These are phyloP conservation scores for Dascyllus trimaculatus DNA, from an alignment of 2,113 vertebrate genomes.

Conservation along the genomic window DNA sequence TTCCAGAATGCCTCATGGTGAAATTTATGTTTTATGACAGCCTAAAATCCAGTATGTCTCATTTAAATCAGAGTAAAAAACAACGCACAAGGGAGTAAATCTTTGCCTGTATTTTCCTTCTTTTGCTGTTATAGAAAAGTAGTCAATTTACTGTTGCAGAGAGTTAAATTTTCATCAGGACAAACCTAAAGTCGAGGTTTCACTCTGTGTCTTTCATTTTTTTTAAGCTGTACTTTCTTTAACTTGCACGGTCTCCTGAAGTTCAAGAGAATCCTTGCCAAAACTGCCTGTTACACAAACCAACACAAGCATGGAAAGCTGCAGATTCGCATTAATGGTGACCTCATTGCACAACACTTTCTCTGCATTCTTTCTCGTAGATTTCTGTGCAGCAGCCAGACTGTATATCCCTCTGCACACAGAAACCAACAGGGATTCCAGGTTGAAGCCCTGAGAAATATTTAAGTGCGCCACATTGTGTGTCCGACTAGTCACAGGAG, in stretches of 20 bases:
- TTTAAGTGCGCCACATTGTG: conserved; percentile 4
- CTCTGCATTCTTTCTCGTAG: neutral
- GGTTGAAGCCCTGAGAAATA: conserved; percentile 18
- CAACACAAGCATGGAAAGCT: too few species aligned
- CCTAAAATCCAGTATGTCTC: neutral
- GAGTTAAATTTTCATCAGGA: too few species aligned
- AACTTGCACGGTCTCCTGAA: neutral
- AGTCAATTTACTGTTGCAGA: too few species aligned
- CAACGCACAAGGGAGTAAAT: neutral
- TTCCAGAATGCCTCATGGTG: conserved; percentile 11
- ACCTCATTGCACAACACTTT: neutral
- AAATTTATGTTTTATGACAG: neutral
- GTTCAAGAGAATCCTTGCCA: neutral
- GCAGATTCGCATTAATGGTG: too few species aligned
- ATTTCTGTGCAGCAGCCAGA: neutral
- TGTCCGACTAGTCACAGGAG: conserved; percentile 30
- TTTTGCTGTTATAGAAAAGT: too few species aligned
- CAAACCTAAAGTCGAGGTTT: too few species aligned
- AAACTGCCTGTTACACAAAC: too few species aligned
- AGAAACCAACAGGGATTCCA: neutral
- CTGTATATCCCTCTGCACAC: neutral
- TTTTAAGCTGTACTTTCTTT: neutral
- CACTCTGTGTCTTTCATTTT: neutral
- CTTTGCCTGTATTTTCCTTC: too few species aligned
- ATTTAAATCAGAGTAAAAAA: conserved; percentile 6